Base-by-base conservation (phyloP, 1,140 invertebrate genomes). In the Pomacea maculata region DNA sequence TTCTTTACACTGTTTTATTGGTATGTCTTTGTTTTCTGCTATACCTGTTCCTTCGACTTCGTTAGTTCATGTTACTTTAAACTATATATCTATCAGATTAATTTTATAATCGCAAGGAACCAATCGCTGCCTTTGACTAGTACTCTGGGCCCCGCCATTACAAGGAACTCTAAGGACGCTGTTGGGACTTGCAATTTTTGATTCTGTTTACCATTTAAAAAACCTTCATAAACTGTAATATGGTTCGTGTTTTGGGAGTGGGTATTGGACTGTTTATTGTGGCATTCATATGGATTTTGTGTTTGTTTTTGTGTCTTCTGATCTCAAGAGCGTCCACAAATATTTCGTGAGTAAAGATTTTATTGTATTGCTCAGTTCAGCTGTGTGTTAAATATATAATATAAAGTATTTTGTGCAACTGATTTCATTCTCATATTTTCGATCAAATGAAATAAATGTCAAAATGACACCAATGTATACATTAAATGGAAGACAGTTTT, bases 201-300 rank as follows among this genome's bases (percentile, higher is more conserved):
- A 57, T 21, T 55, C 54, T 21, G 54, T 52, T 34, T 52, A 14
- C n/a, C 17, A 19, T 73, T 52, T 34, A 52, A 29, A 8, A 15
- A 45, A 19, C 7, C 25, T 29, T 34, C 5, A 10, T 73, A 29
- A 54, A 73, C 34, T 72, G 71, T 29, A 72, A 45, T 29, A 84
- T 84, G 83, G 83, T 81, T 77, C 63, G 80, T 68, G 81, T 85
- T 21, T 65, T 85, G 17, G 84, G 84, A 55, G 80, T 85, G n/a
- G 84, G 84, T 25, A 54, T 82, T 25, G 84, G 84, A n/a, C 52
- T 83, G 11, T 85, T 85, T 78, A 10, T 85, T 25, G 80, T 85
- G 9, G 79, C 82, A 54, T 82, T 85, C 25, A 75, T 85, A 29
- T 85, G 84, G 84, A 29, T 64, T 8, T 21, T 85, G 1, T 78